Base-by-base conservation (phyloP, 2,113 vertebrate genomes). In the Macquaria ambigua region DNA sequence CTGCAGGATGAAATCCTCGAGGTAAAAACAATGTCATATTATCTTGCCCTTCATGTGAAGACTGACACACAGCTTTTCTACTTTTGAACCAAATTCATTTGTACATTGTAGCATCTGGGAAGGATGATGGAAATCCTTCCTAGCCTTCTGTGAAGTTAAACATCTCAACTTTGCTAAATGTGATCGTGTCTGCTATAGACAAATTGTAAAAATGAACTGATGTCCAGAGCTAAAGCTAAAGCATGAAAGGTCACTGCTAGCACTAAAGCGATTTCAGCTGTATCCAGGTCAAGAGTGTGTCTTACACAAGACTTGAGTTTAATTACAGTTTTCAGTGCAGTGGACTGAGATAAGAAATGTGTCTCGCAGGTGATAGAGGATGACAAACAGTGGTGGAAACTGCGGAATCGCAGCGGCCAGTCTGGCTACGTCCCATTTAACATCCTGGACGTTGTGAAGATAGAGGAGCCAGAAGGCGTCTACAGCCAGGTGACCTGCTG, bases 381-480 rank as follows among this genome's bases (percentile, higher is more conserved):
- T 14, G 96, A 96, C 66, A 97, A 97, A 87, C 97, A 99, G 91
- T 99, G 98, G 98, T 99, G 98, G 98, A 99, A 98, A 89, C 79
- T 99, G 73, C 94, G 96, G 61, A 99, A 97, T 85, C 94, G 96
- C 83, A 98, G 97, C 0, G 98, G 98, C 15, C 97, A 99, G 94
- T 88, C 96, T 0, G 98, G 98, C 59, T 99, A 96, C 0, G 98
- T 99, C 66, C 98, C 98, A 0, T 95, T 94, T 81, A 99, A 97
- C 87, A 96, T 99, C 74, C 95, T 99, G 91, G 96, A 96, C 1
- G 94, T 98, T 66, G 91, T 97, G 59, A 95, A 92, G 76, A 91
- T 93, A 0, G 97, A 98, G 34, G 97, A 99, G 8, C 89, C 86
- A 39, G 96, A 96, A 0, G 77, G 12, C 3, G 18, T 71, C 8